phyloP scores from a whole-genome alignment of 2,113 vertebrate species.

The Cephalopholis sonnerati region DNA sequence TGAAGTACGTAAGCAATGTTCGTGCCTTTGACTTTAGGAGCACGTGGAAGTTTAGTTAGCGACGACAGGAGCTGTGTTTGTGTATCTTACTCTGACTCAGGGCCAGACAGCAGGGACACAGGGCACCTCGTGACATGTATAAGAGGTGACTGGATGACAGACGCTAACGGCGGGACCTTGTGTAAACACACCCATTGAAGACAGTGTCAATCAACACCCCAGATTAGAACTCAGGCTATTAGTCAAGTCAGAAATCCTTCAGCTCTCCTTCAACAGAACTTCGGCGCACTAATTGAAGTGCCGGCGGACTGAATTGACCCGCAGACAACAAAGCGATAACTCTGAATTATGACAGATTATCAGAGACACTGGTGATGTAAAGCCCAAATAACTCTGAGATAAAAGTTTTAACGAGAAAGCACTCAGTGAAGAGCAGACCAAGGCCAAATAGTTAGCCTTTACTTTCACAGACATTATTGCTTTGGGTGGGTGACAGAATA shows the following conservation, averaged over 20 bases:
- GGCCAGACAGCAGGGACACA: constrained; percentile 36
- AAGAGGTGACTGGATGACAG: constrained; percentile 80
- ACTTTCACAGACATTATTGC: background rate
- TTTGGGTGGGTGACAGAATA: background rate
- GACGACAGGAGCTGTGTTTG: constrained; percentile 60
- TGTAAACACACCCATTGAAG: constrained; percentile 67
- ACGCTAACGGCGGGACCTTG: constrained; percentile 66
- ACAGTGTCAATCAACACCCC: constrained; percentile 74
- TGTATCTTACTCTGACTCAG: constrained; percentile 50
- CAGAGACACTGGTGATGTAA: constrained; percentile 30
- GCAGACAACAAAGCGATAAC: constrained; percentile 21
- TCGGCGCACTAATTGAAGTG: constrained; percentile 46
- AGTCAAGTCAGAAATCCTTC: constrained; percentile 71
- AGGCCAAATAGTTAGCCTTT: constrained; percentile 9
- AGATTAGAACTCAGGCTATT: constrained; percentile 66
- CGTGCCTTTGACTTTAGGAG: constrained; percentile 39
- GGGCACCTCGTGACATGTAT: constrained; percentile 73
- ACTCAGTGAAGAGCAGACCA: background rate
- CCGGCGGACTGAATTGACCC: constrained; percentile 35
- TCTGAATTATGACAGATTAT: constrained; percentile 45
- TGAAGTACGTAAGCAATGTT: background rate
- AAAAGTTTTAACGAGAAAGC: constrained; percentile 23
- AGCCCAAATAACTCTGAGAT: constrained; percentile 39
- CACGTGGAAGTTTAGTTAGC: constrained; percentile 28
- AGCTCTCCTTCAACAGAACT: constrained; percentile 68